These are phyloP conservation scores for Popillia japonica DNA, from an alignment of 1,140 invertebrate genomes.

Conservation along the genomic window DNA sequence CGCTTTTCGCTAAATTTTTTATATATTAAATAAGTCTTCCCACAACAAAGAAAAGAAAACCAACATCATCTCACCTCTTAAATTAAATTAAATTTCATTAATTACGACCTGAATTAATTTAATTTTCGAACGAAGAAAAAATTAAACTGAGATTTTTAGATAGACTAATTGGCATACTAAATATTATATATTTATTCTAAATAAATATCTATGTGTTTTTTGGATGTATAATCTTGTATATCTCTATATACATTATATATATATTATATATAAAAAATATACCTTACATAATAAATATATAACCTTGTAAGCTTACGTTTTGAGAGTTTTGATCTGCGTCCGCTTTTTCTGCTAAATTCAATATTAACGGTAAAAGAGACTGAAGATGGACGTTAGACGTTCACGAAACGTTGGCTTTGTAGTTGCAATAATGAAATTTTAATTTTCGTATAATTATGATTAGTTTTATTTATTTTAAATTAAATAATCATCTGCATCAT, in stretches of 20 bases:
- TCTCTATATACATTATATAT: conserved; percentile 34
- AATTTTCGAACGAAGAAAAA: background rate
- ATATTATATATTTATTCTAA: conserved; percentile 8
- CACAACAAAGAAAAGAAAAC: background rate
- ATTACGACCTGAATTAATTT: background rate
- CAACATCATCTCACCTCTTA: background rate
- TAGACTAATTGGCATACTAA: conserved; percentile 52
- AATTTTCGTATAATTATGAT: conserved; percentile 40
- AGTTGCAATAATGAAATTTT: conserved; percentile 49
- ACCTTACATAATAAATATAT: background rate
- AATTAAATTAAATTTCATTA: background rate
- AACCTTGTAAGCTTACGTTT: conserved; percentile 7
- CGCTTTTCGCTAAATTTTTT: conserved; percentile 10
- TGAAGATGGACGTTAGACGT: conserved; percentile 4
- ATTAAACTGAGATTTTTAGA: conserved; percentile 45
- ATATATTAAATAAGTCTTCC: background rate
- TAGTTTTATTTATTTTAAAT: conserved; percentile 49
- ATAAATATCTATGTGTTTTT: conserved; percentile 48
- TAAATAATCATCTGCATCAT: no score
- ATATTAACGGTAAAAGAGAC: background rate
- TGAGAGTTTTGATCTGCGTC: conserved; percentile 26
- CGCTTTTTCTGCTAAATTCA: conserved; percentile 31
- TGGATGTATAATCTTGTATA: conserved; percentile 48
- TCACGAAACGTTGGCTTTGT: conserved; percentile 42
- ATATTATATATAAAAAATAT: conserved; percentile 21